A percentile compares a stretch with the other conserved stretches of the same genome.
Conservation (phyloP, 2,113 vertebrate species). For the Corythornis madagascariensis region DNA sequence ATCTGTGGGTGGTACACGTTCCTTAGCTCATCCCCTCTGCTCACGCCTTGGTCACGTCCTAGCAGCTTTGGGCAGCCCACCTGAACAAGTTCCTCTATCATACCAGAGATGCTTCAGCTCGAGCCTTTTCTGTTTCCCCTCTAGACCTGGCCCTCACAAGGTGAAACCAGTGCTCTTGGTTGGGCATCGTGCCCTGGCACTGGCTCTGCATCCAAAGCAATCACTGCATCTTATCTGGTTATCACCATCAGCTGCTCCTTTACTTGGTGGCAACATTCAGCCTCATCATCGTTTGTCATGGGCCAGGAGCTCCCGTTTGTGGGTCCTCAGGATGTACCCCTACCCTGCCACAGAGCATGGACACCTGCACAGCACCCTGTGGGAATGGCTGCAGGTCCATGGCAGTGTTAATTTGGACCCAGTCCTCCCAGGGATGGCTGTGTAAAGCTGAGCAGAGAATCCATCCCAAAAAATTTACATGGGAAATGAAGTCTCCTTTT, state of each 20-base stretch:
- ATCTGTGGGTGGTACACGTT: neutral
- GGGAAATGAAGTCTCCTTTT: constrained; percentile 74
- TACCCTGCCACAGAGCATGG: fast-evolving
- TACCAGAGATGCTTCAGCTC: neutral
- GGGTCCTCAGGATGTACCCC: neutral
- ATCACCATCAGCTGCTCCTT: neutral
- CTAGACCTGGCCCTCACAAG: neutral
- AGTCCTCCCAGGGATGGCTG: neutral
- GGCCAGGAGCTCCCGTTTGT: neutral
- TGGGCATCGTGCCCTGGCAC: fast-evolving
- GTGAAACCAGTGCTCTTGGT: neutral
- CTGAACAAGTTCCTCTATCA: fast-evolving
- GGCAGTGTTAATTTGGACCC: neutral
- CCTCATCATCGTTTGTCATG: neutral
- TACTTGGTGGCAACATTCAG: neutral
- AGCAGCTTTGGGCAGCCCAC: neutral
- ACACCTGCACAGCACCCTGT: neutral
- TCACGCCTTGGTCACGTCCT: fast-evolving
- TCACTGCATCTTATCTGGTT: neutral
- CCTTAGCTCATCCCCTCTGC: neutral
- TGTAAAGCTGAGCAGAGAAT: constrained; percentile 11
- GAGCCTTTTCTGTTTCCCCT: neutral
- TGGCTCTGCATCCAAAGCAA: neutral
- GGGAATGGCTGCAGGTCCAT: fast-evolving
- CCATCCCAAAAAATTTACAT: constrained; percentile 42